Evolutionary conservation across 2,797 vertebrate genomes (phyloP), one percentile per base, ranked within the genome.

Genomic region (Mallotus villosus): DNA sequence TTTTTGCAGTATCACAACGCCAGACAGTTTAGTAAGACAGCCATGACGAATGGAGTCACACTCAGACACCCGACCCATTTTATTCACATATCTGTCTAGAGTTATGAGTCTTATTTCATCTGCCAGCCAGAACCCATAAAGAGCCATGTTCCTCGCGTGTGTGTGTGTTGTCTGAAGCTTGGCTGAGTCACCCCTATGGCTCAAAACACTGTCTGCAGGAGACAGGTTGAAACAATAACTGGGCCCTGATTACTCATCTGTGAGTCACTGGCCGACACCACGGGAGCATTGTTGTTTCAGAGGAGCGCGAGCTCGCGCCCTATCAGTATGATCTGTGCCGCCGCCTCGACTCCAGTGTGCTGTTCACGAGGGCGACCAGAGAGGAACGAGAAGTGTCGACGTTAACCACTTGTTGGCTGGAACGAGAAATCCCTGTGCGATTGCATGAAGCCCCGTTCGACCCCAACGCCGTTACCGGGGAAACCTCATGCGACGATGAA

Each of bases 181-280:
- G 73, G 79, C 85, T 88, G 86, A 90, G 82, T 88, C 86, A 90
- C 77, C 58, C 71, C 74, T 63, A 2, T 7, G 71, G 84, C 81
- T 88, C 81, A 11, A 80, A 85, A 89, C 51, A 19, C 82, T 87
- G 88, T 89, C 86, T 89, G 88, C 84, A 87, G 83, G 87, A 78
- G 84, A 86, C 84, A 86, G 89, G 90, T 87, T 86, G 81, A 85
- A 87, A 90, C 86, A 87, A 83, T 89, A 87, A 86, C 86, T 77
- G 80, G 63, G 76, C 82, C 84, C 80, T 72, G 82, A 86, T 91
- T 90, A 90, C 84, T 92, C 90, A 91, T 78, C 75, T 83, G 63
- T 92, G 92, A 91, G 73, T 92, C 91, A 92, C 22, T 46, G 78
- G 78, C 74, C 49, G 79, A 83, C 74, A 84, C 90, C 88, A 91